Evolutionary conservation across 2,888 invertebrate species (phyloP).

Genomic region (Ennomos erosarius): DNA sequence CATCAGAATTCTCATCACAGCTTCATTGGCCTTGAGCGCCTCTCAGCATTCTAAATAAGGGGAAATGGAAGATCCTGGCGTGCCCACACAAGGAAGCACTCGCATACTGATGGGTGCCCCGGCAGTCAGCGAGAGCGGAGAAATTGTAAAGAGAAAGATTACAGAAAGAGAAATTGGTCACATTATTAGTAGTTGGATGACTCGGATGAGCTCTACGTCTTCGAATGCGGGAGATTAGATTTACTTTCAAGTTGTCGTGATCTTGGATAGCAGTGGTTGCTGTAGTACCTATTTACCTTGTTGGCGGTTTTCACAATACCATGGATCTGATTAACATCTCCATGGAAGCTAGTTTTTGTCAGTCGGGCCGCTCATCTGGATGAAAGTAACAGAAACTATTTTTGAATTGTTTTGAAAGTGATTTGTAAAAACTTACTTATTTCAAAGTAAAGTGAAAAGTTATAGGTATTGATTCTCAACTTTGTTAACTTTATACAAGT

Average conservation of each 20-base stretch:
- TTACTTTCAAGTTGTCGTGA: constrained; percentile 11
- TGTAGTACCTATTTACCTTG: neutral
- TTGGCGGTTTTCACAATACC: constrained; percentile 1
- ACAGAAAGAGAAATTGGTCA: constrained; percentile 43
- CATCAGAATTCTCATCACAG: constrained; percentile 21
- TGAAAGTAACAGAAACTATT: no score
- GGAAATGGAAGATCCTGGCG: constrained; percentile 44
- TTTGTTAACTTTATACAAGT: no score
- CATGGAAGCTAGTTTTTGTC: neutral
- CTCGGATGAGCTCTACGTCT: constrained; percentile 31
- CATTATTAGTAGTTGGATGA: constrained; percentile 22
- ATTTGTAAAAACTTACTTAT: no score
- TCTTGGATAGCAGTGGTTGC: neutral
- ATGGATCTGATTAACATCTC: constrained; percentile 1
- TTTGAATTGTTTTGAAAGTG: no score
- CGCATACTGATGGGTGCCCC: constrained; percentile 27
- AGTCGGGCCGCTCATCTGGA: no score
- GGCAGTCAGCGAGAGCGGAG: constrained; percentile 34
- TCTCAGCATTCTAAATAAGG: constrained; percentile 38
- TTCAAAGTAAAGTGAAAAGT: no score
- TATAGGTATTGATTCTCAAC: no score
- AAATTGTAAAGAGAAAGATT: constrained; percentile 37
- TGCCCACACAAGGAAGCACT: neutral
- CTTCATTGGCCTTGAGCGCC: constrained; percentile 42
- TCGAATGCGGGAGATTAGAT: constrained; percentile 36